Evolutionary conservation across 2,113 vertebrate species (phyloP).

Genomic region (Neolamprologus ventralis): DNA sequence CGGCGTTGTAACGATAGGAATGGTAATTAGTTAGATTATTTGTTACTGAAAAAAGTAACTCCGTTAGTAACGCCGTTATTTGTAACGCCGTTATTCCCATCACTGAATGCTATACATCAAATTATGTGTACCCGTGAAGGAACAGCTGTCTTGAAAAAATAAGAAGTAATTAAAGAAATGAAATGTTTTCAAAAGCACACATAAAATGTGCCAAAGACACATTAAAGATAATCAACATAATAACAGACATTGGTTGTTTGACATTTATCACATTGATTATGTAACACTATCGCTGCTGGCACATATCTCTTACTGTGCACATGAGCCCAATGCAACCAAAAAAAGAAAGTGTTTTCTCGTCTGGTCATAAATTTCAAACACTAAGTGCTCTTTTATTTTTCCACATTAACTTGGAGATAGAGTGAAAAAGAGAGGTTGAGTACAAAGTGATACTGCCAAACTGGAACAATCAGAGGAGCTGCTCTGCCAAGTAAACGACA

Average conservation of each 20-base stretch:
- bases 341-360: not conserved
- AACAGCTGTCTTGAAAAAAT: not conserved
- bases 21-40: not conserved
- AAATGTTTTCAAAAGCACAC: not conserved
- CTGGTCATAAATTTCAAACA: conserved; percentile 27
- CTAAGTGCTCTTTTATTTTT: conserved; percentile 54
- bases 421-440: conserved; percentile 42
- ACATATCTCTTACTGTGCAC: not conserved
- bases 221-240: not conserved
- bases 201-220: not conserved
- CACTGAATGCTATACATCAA: not conserved
- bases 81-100: not conserved
- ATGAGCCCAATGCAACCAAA: not conserved
- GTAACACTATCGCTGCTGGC: not conserved
- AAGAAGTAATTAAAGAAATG: not conserved
- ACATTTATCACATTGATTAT: not conserved
- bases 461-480: conserved; percentile 54
- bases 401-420: conserved; percentile 38
- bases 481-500: conserved; percentile 60
- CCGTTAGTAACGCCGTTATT: not conserved
- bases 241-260: not conserved
- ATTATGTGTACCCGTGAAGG: not conserved
- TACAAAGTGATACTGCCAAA: conserved; percentile 57
- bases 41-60: not conserved
- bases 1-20: not conserved